These are phyloP conservation scores for Opisthocomus hoazin DNA, from an alignment of 2,113 vertebrate genomes.

Conservation along the genomic window DNA sequence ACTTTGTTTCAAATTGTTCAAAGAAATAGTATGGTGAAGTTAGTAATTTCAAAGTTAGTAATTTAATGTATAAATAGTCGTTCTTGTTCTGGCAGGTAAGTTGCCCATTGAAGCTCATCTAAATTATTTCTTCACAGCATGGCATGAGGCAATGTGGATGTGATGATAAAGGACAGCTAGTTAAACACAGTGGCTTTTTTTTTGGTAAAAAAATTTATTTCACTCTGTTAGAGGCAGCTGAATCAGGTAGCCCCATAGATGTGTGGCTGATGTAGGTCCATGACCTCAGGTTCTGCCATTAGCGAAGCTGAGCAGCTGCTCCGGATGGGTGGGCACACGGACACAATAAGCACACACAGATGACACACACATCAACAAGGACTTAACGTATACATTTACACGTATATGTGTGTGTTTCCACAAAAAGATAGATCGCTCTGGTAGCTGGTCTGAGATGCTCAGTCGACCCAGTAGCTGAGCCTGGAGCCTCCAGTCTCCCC, in stretches of 20 bases:
- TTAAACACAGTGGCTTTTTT: not conserved
- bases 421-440: fast-evolving
- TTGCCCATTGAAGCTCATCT: not conserved
- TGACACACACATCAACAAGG: not conserved
- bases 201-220: not conserved
- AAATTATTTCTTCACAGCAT: not conserved
- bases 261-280: not conserved
- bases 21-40: not conserved
- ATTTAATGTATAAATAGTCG: not conserved
- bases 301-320: not conserved
- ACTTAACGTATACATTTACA: fast-evolving
- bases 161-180: not conserved
- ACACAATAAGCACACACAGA: not conserved
- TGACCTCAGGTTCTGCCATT: not conserved
- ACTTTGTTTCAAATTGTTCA: not conserved
- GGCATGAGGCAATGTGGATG: not conserved
- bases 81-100: not conserved
- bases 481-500: not conserved
- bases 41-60: not conserved
- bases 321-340: fast-evolving
- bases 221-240: not conserved
- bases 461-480: not conserved
- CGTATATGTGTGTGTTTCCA: not conserved
- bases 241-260: not conserved
- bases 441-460: not conserved